Evolutionary conservation across 2,797 vertebrate species (phyloP).

Genomic region (Nannoperca obscura): DNA sequence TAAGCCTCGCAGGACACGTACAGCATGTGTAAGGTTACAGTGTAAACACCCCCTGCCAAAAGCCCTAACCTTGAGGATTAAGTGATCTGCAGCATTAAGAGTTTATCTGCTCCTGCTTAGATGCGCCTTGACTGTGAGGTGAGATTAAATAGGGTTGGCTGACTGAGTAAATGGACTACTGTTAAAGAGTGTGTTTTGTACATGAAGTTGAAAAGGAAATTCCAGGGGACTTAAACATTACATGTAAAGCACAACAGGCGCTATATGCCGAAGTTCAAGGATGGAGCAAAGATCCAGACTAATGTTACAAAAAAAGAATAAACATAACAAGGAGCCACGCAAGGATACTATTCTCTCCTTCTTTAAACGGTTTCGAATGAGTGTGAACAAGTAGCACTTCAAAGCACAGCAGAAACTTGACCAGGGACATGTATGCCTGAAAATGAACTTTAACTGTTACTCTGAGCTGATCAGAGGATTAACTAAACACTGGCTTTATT

Average conservation of each 20-base stretch:
- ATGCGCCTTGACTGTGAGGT: conserved; percentile 62
- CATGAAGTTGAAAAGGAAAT: conserved; percentile 2
- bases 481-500: conserved; percentile 49
- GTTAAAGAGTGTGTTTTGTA: conserved; percentile 31
- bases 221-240: conserved; percentile 10
- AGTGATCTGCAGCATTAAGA: conserved; percentile 74
- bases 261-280: conserved; percentile 7
- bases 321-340: conserved; percentile 20
- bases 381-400: conserved; percentile 29
- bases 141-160: conserved; percentile 50
- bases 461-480: conserved; percentile 60
- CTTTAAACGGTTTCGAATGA: conserved; percentile 30
- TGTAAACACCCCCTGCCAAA: conserved; percentile 64
- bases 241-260: conserved; percentile 2
- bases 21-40: conserved; percentile 68
- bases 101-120: conserved; percentile 68
- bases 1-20: conserved; percentile 61
- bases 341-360: background rate
- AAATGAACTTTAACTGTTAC: conserved; percentile 62
- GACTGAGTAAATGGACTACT: conserved; percentile 41
- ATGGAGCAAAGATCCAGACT: background rate
- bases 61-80: conserved; percentile 77
- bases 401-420: conserved; percentile 54
- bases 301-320: background rate
- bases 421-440: conserved; percentile 1